A percentile compares a stretch with the other conserved stretches of the same genome.
Conservation (phyloP, 2,888 invertebrate species). For the Tineola bisselliella region DNA sequence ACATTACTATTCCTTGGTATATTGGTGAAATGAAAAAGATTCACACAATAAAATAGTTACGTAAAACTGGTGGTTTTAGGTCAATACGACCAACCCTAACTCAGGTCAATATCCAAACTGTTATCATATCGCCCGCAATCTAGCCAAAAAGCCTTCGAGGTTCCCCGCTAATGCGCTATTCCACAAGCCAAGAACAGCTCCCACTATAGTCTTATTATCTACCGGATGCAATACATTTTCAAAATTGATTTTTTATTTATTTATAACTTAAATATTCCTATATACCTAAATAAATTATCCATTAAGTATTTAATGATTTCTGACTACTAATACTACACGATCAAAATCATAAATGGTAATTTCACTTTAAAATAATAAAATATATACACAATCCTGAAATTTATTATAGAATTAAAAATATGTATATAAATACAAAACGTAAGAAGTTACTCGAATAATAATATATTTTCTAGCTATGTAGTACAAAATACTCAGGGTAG, state of each 20-base stretch:
- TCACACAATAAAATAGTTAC: not conserved
- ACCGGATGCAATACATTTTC: conserved; percentile 1
- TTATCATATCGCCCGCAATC: conserved; percentile 8
- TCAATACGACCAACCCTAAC: conserved; percentile 9
- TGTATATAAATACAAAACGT: no score
- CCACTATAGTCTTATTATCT: conserved; percentile 5
- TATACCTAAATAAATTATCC: no score
- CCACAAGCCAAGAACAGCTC: not conserved
- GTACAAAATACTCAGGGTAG: not conserved
- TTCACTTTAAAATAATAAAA: no score
- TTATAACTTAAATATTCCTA: not conserved
- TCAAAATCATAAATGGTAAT: no score
- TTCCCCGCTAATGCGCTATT: conserved; percentile 10
- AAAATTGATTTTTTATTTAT: conserved; percentile 3
- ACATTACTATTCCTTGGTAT: no score
- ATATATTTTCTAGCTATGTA: no score
- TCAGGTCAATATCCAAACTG: conserved; percentile 10
- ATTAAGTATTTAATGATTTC: no score
- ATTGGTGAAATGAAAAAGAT: not conserved
- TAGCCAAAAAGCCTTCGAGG: conserved; percentile 4
- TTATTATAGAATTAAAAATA: no score
- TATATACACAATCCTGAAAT: no score
- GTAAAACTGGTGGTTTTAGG: not conserved
- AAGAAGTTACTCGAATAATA: no score
- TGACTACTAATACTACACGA: no score